phyloP scores from a whole-genome alignment of 2,888 invertebrate species.

The Gymnoscelis rufifasciata region DNA sequence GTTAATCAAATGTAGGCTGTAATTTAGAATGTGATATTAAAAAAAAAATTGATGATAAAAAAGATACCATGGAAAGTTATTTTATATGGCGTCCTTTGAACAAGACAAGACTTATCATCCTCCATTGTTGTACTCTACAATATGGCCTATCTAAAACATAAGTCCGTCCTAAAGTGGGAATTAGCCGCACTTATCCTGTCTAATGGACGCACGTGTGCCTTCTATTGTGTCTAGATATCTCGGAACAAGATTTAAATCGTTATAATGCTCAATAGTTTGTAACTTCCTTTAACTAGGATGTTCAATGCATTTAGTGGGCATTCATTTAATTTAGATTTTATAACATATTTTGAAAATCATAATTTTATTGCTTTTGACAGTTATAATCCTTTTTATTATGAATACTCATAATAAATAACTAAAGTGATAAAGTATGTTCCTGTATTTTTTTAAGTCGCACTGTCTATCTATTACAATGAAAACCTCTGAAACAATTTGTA shows the following conservation, averaged over 20 bases:
- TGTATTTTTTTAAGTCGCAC: no score
- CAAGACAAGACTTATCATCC: slow-evolving; percentile 27
- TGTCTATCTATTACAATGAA: no score
- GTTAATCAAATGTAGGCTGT: no score
- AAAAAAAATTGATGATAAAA: background rate
- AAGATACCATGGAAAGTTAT: background rate
- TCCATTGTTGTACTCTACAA: slow-evolving; percentile 11
- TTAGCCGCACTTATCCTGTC: slow-evolving; percentile 72
- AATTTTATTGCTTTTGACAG: no score
- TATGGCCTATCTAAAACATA: slow-evolving; percentile 9
- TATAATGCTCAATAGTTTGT: background rate
- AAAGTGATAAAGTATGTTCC: no score
- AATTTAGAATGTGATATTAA: no score
- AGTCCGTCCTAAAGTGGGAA: slow-evolving; percentile 46
- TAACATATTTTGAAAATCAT: no score
- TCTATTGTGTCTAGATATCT: slow-evolving; percentile 44
- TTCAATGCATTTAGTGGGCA: background rate
- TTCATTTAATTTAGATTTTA: background rate
- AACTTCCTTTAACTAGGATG: background rate
- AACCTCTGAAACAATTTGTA: no score
- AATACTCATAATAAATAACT: no score
- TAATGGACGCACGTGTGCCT: slow-evolving; percentile 63
- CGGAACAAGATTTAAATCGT: background rate
- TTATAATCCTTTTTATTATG: no score
- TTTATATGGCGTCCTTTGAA: no score